Evolutionary conservation across 1,140 invertebrate species (phyloP), one percentile per base, ranked within the genome.

Genomic region (Potamilus streckersoni): DNA sequence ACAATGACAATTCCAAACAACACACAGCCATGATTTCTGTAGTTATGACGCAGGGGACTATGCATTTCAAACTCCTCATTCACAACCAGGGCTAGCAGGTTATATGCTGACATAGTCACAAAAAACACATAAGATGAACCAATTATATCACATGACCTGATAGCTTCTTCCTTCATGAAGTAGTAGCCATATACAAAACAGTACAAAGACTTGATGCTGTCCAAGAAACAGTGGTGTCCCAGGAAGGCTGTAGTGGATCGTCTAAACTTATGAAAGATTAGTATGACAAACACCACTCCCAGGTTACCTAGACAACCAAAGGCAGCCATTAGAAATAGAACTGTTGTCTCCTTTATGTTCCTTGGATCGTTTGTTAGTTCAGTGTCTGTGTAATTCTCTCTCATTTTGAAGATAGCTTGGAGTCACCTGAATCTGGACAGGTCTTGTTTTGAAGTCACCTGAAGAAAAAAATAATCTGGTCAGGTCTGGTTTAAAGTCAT

Each of bases 1-100:
- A 96, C 96, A 93, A 97, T 97, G 89, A 95, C 95, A 49, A 95
- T 94, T 17, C 95, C 96, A 89, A 97, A 97, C 31, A 96, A 92
- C 12, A 97, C 95, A 89, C 96, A 97, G 93, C 63, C 95, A 91
- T 69, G 82, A 71, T 85, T 76, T 14, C 80, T 76, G n/a, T 82
- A 71, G 49, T 71, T 72, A 16, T 77, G 71, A 56, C 65, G 58
- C 17, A 73, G 76, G 86, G 71, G 73, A 74, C 91, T 94, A 2
- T 95, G 95, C 85, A 96, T 94, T 65, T 96, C 93, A 12, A 95
- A 95, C 68, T 95, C 95, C 89, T 97, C 95, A 90, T 96, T 97
- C 62, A 97, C 92, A 2, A 96, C 94, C 19, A 95, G 95, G 19
- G 95, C 96, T 77, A 97, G 92, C 93, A 97, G 95, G 90, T 97